Conservation (phyloP, 1,140 invertebrate species). For the Zaprionus vittiger region DNA sequence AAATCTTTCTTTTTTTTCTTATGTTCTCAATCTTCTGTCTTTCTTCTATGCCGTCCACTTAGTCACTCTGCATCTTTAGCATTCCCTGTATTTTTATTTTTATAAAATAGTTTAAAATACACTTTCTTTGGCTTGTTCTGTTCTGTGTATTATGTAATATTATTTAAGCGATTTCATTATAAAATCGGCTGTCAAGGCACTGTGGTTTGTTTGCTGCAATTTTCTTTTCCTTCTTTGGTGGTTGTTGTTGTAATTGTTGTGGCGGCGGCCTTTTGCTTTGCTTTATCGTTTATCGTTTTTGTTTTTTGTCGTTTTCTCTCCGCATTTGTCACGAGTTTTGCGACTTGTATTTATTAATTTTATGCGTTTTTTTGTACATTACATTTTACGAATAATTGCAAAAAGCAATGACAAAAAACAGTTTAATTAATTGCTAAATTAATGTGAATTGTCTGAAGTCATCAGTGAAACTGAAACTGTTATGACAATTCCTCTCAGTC, state of each 20-base stretch:
- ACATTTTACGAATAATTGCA: conserved; percentile 36
- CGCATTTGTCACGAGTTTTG: conserved; percentile 53
- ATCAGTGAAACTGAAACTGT: conserved; percentile 68
- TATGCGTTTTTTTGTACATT: conserved; percentile 15
- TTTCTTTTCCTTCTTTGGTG: conserved; percentile 17
- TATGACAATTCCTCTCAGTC: conserved; percentile 31
- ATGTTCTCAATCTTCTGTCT: conserved; percentile 24
- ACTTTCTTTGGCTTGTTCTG: conserved; percentile 18
- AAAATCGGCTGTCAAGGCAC: conserved; percentile 65
- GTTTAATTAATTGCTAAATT: conserved; percentile 73
- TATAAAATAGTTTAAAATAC: conserved; percentile 34
- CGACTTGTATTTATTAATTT: conserved; percentile 10
- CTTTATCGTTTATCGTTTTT: conserved; percentile 11
- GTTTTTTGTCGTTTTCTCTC: conserved; percentile 13
- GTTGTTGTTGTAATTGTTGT: conserved; percentile 17
- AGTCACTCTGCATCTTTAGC: conserved; percentile 40
- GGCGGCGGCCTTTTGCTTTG: conserved; percentile 2
- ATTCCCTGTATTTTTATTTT: conserved; percentile 33
- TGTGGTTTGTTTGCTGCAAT: conserved; percentile 39
- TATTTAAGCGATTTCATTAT: conserved; percentile 57
- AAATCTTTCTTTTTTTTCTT: conserved; percentile 41
- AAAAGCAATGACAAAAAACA: conserved; percentile 43
- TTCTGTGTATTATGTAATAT: conserved; percentile 67
- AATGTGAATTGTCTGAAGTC: conserved; percentile 67
- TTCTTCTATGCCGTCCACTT: conserved; percentile 14